Conservation (phyloP, 2,113 vertebrate species). For the Tychaedon coryphoeus region DNA sequence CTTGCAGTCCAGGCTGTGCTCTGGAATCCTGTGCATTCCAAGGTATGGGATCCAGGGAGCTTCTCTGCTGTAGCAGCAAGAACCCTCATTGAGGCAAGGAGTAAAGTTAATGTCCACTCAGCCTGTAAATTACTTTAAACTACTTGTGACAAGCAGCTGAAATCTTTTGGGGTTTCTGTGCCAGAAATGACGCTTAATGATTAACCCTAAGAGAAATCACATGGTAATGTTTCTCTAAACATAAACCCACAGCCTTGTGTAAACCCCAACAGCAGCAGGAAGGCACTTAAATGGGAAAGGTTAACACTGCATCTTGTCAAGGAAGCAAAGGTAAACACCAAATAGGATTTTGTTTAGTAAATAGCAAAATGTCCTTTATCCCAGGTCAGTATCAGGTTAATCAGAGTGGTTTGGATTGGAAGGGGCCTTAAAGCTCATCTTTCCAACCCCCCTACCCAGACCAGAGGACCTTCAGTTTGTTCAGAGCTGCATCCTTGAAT, state of each 20-base stretch:
- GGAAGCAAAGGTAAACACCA: not conserved
- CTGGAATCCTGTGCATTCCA: accelerated
- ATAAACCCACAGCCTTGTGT: not conserved
- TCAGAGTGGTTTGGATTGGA: not conserved
- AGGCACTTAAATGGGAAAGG: not conserved
- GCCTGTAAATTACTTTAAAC: not conserved
- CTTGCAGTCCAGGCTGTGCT: not conserved
- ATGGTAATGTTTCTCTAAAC: not conserved
- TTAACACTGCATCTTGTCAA: not conserved
- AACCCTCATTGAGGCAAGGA: not conserved
- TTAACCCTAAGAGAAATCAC: not conserved
- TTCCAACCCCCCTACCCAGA: not conserved
- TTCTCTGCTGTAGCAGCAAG: not conserved
- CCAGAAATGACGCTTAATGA: not conserved
- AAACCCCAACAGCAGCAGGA: not conserved
- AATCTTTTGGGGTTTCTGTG: not conserved
- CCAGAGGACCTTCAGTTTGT: not conserved
- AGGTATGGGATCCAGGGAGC: accelerated
- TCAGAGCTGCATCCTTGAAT: not conserved
- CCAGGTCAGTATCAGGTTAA: too few relatives aligned
- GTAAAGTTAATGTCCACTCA: not conserved
- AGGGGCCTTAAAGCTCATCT: not conserved
- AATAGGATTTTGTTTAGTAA: not conserved
- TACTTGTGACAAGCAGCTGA: not conserved
- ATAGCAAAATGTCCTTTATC: not conserved